Evolutionary conservation across 2,113 vertebrate genomes (phyloP).

Genomic region (Grammomys surdaster): DNA sequence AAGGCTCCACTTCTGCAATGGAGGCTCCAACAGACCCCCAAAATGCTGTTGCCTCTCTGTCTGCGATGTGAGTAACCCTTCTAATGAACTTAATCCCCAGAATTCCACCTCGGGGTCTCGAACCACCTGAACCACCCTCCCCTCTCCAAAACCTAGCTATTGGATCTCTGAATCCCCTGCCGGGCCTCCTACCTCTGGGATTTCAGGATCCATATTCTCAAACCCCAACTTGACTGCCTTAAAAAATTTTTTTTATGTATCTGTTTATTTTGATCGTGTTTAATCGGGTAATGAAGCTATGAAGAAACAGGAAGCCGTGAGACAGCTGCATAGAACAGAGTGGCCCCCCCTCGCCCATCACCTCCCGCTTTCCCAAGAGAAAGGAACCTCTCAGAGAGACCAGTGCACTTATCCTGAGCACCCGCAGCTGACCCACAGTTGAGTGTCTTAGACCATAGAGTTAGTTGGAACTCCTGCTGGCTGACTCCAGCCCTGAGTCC

Average conservation of each 20-base stretch:
- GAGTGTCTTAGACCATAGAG: background rate
- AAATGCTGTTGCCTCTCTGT: background rate
- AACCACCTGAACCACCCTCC: background rate
- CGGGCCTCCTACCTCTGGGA: background rate
- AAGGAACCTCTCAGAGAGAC: background rate
- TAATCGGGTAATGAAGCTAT: constrained; percentile 40
- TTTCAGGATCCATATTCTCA: background rate
- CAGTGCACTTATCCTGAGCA: background rate
- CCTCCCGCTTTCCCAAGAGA: background rate
- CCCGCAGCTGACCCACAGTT: background rate
- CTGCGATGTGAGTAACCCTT: background rate
- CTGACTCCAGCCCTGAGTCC: background rate
- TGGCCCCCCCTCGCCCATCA: background rate
- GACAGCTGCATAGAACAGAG: constrained; percentile 49
- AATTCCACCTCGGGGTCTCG: background rate
- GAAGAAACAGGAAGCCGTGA: constrained; percentile 61
- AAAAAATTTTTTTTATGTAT: background rate
- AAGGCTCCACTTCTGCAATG: background rate
- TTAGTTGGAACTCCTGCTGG: background rate
- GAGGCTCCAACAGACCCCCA: background rate
- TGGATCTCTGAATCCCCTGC: background rate
- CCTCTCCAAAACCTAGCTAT: background rate
- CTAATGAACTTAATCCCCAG: background rate
- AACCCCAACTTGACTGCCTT: constrained; percentile 25
- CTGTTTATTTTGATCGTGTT: constrained; percentile 62